Evolutionary conservation across 2,797 vertebrate species (phyloP).

Genomic region (Catamblyrhynchus diadema): DNA sequence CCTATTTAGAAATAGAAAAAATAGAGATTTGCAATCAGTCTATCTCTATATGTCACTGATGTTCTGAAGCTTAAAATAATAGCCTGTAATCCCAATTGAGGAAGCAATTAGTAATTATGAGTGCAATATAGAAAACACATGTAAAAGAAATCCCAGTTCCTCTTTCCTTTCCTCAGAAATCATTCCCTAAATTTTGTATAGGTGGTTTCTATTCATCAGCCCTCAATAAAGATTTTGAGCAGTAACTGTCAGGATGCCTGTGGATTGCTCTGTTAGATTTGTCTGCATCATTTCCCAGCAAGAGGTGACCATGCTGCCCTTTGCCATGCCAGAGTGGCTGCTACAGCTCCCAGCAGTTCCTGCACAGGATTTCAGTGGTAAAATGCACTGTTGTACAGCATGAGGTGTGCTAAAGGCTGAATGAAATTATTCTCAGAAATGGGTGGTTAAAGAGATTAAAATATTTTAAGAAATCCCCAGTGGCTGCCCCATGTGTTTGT

Average conservation of each 20-base stretch:
- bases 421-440: not conserved
- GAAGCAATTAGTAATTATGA: not conserved
- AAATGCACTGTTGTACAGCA: not conserved
- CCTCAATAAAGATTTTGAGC: not conserved
- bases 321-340: not conserved
- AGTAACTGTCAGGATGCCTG: not conserved
- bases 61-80: not conserved
- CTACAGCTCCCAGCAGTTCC: not conserved
- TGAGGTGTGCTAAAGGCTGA: not conserved
- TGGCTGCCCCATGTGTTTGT: not conserved
- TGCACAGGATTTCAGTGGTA: not conserved
- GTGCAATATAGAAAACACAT: not conserved
- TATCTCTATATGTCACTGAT: not conserved
- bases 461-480: not conserved
- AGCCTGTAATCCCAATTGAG: not conserved
- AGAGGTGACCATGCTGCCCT: not conserved
- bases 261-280: not conserved
- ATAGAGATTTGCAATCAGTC: not conserved
- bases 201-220: not conserved
- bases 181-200: not conserved
- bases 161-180: not conserved
- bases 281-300: not conserved
- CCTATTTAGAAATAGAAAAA: not conserved
- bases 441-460: not conserved
- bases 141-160: not conserved